phyloP scores from a whole-genome alignment of 2,113 vertebrate genomes.

The Malurus cyaneus region DNA sequence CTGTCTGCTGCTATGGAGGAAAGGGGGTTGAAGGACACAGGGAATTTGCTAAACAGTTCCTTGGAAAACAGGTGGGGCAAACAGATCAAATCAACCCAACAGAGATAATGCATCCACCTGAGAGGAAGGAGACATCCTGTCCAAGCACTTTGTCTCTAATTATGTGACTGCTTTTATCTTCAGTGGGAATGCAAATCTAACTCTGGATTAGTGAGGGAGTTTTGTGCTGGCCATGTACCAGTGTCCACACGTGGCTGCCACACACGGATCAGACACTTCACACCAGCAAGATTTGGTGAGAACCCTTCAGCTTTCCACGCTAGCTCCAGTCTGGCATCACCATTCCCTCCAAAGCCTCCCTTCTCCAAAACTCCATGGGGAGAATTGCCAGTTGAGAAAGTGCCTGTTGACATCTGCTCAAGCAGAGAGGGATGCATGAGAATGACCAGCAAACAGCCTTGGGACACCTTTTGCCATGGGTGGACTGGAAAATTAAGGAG shows the following conservation, averaged over 20 bases:
- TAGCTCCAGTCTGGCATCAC: background rate
- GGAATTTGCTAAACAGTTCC: background rate
- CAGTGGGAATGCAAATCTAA: background rate
- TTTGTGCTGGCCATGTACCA: background rate
- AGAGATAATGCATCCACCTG: background rate
- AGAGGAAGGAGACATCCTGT: accelerated
- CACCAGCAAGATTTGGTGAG: background rate
- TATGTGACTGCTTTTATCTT: background rate
- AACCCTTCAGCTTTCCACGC: background rate
- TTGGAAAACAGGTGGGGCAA: background rate
- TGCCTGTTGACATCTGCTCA: background rate
- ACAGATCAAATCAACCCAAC: background rate
- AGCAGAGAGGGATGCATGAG: background rate
- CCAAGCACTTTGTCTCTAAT: background rate
- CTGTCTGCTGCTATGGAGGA: background rate
- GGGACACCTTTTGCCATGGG: background rate
- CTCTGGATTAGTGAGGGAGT: background rate
- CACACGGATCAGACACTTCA: background rate
- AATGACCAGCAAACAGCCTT: background rate
- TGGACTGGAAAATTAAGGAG: background rate
- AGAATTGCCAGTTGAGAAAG: background rate
- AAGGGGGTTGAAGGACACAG: background rate
- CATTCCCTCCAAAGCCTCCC: background rate
- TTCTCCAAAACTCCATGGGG: background rate
- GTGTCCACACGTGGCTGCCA: background rate